Evolutionary conservation across 2,797 vertebrate species (phyloP).

Genomic region (Dipus sagitta): DNA sequence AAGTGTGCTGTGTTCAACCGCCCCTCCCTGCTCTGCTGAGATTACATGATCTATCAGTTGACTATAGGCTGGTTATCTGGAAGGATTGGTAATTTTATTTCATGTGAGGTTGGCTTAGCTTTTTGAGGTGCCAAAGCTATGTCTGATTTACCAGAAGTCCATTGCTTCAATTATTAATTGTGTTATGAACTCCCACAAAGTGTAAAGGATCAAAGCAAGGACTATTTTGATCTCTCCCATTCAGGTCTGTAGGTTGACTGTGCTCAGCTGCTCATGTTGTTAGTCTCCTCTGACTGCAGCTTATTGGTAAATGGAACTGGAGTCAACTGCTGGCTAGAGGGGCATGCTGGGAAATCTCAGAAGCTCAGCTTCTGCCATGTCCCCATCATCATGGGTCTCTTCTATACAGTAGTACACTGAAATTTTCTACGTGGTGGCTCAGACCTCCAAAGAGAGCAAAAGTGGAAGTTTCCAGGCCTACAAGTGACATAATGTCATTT

Average conservation of each 20-base stretch:
- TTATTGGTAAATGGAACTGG: too few relatives aligned
- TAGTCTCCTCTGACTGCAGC: too few relatives aligned
- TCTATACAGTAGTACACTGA: too few relatives aligned
- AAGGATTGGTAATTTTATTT: background rate
- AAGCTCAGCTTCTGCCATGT: too few relatives aligned
- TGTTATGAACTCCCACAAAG: background rate
- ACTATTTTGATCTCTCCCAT: background rate
- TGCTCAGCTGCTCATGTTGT: background rate
- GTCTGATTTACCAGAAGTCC: background rate
- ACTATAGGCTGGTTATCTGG: background rate
- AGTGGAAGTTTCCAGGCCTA: too few relatives aligned
- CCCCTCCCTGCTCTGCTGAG: too few relatives aligned
- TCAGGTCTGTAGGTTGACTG: background rate
- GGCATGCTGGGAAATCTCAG: too few relatives aligned
- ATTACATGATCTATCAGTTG: background rate
- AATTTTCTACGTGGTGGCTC: too few relatives aligned
- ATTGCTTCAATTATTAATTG: background rate
- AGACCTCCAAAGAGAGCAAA: too few relatives aligned
- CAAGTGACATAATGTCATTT: too few relatives aligned
- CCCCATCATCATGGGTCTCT: too few relatives aligned
- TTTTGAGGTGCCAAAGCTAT: background rate
- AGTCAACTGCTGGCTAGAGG: too few relatives aligned
- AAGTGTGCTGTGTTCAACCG: background rate
- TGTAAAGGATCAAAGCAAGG: background rate
- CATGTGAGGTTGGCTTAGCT: background rate